Percentiles rank a stretch among this genome's conserved stretches.
Evolutionary conservation across 1,140 invertebrate species (phyloP).

Genomic region (Drosophila nikananu): DNA sequence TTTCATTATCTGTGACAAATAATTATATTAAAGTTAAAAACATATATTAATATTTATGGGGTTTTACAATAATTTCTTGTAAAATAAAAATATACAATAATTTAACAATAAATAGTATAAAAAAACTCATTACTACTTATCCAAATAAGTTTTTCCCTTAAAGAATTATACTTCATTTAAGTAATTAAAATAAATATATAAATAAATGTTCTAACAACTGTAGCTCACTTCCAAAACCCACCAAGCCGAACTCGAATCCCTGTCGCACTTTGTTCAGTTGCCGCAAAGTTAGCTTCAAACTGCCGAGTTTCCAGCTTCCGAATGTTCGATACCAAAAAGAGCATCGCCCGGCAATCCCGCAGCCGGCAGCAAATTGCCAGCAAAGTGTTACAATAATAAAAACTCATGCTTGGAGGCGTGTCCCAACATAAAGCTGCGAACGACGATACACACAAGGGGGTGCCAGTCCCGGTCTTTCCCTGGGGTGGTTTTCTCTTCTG

Average conservation of each 20-base stretch:
- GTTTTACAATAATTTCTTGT: no score
- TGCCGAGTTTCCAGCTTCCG: slow-evolving; percentile 36
- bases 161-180: no score
- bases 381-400: slow-evolving; percentile 83
- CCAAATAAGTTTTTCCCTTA: no score
- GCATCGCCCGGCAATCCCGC: slow-evolving; percentile 29
- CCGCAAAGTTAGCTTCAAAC: slow-evolving; percentile 48
- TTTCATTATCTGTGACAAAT: background rate
- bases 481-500: slow-evolving; percentile 22
- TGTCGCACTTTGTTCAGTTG: slow-evolving; percentile 57
- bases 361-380: slow-evolving; percentile 80
- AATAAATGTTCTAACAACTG: background rate
- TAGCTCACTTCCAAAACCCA: slow-evolving; percentile 8
- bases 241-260: slow-evolving; percentile 22
- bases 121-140: no score
- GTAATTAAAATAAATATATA: no score
- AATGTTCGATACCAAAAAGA: slow-evolving; percentile 38
- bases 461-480: slow-evolving; percentile 14
- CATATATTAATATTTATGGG: no score
- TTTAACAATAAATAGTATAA: no score
- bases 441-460: slow-evolving; percentile 44
- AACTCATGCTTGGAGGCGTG: slow-evolving; percentile 82
- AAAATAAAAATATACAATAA: no score
- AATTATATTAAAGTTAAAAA: no score
- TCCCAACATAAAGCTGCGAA: slow-evolving; percentile 79